phyloP scores from a whole-genome alignment of 2,888 invertebrate species.

The Dendrolimus pini region DNA sequence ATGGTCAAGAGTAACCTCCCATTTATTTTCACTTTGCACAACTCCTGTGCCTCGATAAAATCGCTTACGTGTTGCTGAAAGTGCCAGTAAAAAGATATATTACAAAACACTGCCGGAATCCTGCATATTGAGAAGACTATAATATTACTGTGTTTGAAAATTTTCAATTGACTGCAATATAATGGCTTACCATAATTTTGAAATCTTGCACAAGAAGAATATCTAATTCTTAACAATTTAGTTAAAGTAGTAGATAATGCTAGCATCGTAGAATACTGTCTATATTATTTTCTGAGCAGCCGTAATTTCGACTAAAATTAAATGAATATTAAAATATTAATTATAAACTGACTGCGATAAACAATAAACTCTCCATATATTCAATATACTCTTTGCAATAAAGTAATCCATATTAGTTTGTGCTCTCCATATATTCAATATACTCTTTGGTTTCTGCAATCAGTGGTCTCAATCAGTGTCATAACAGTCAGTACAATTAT shows the following conservation, averaged over 20 bases:
- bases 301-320: neutral
- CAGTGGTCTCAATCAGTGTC: too few species aligned
- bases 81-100: neutral
- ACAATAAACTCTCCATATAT: too few species aligned
- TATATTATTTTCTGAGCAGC: neutral
- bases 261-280: constrained; percentile 21
- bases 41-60: constrained; percentile 86
- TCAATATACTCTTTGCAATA: too few species aligned
- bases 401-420: too few species aligned
- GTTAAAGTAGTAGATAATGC: constrained; percentile 18
- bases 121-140: neutral
- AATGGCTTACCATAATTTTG: constrained; percentile 41
- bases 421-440: too few species aligned
- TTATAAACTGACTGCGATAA: too few species aligned
- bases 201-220: constrained; percentile 25
- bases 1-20: constrained; percentile 93
- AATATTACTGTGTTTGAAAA: neutral
- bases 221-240: constrained; percentile 23
- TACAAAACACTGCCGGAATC: too few species aligned
- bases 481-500: too few species aligned
- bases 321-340: neutral
- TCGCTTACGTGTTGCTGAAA: constrained; percentile 77
- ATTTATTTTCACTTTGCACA: constrained; percentile 81
- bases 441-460: too few species aligned
- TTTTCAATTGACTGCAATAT: neutral